Base-by-base conservation (phyloP, 1,140 invertebrate genomes). In the Anoplophora glabripennis region DNA sequence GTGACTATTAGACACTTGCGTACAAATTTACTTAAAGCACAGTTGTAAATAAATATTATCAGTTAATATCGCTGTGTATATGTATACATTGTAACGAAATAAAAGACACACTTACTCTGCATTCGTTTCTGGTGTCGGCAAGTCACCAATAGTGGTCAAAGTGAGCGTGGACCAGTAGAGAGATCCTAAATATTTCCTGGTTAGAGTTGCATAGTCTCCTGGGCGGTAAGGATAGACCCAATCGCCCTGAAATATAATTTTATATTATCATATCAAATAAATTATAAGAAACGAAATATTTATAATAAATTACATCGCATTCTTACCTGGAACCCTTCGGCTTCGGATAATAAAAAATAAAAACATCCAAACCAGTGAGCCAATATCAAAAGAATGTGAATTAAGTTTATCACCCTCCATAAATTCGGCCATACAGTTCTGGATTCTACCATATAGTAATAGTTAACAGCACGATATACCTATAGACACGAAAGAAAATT, bases 301-400 rank as follows among this genome's bases (percentile, higher is more conserved):
- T 40, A 8, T 11, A 40, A 40, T 3, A 8, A 40, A 40, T 40
- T 11, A 40, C 3, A 17, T 45, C 17, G 17, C 0, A n/a, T 18
- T 57, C 71, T 73, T 55, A 86, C 88, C 76, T 85, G 82, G 76
- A 95, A 96, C 2, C 86, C 87, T 77, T 97, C 94, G 18, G 89
- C 88, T 74, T 96, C 92, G 4, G 93, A 95, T 17, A 98, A 83
- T 57, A 97, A 78, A 79, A 92, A 97, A 80, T 97, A 97, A 80
- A 98, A 98, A 75, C 94, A 96, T 35, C 94, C 94, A 74, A 97
- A 98, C 94, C 94, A 98, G 72, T 98, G 95, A 15, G 93, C 93
- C 59, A 96, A 82, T 64, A 97, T 91, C 59, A 98, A 84, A 35
- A 97, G 83, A 67, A 97, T 96, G 75, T 98, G 95, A 59, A 96